Base-by-base conservation (phyloP, 1,140 invertebrate genomes). In the Camponotus floridanus region DNA sequence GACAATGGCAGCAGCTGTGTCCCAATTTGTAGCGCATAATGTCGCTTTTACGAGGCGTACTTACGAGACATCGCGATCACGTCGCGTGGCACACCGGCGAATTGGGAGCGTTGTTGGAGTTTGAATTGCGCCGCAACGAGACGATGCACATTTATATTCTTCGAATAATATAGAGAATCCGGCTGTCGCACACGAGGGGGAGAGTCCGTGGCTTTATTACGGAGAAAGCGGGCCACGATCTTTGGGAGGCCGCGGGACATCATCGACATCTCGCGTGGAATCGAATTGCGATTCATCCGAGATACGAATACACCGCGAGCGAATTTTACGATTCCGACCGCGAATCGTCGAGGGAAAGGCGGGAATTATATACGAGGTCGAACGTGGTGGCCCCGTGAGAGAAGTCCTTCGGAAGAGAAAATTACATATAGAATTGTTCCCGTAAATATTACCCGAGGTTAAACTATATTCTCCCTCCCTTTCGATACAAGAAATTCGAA, bases 31-130 rank as follows among this genome's bases (percentile, higher is more conserved):
- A 64, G 42, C 76, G 48, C 65, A 64, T 51, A 85, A 70, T 45
- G 84, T 70, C 26, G 61, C 76, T 76, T 81, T 81, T 81, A 86
- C 83, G 83, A 85, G 64, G 31, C 78, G 55, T 80, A 70, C 81
- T 86, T 86, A 86, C 84, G 84, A 62, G 76, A 7, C 21, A 26
- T 18, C 42, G 51, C 76, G 13, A 42, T 21, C 51, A 59, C 76
- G 76, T 45, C n/a, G 26, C 64, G 70, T 62, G 80, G 33, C 80
- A 74, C 33, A 21, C 26, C 78, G 78, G 21, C 48, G 8, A 62
- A 36, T 71, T 59, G 55, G 70, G 26, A 6, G 36, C n/a, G 13
- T 18, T 18, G 13, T 18, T 18, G 7, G 70, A 74, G 57, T 83
- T 83, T 73, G 55, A 76, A 76, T 83, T 51, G 80, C 36, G 36